These are phyloP conservation scores for Psammodynastes pulverulentus DNA, from an alignment of 2,113 vertebrate species.

Conservation along the genomic window DNA sequence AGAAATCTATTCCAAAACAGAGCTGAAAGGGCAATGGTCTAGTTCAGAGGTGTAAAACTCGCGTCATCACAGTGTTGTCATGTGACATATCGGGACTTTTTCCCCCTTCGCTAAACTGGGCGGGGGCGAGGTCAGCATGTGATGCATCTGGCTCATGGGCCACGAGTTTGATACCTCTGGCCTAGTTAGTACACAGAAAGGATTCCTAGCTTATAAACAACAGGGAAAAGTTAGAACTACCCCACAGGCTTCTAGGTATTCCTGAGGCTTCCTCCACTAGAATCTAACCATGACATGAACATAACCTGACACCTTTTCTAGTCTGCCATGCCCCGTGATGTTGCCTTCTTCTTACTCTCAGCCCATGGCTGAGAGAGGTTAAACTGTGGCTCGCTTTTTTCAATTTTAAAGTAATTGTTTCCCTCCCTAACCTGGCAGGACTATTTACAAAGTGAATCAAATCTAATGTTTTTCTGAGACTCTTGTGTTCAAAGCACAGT, in stretches of 20 bases:
- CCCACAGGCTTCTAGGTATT: not conserved
- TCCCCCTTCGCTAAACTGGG: no score
- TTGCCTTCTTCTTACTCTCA: not conserved
- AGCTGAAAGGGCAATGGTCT: not conserved
- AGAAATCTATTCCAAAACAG: not conserved
- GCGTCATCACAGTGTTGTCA: no score
- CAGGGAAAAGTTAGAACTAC: not conserved
- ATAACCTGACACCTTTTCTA: not conserved
- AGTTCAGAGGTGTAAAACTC: no score
- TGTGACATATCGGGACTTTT: no score
- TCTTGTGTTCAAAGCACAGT: not conserved
- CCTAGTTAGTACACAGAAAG: not conserved
- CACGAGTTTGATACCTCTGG: no score
- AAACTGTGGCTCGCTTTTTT: not conserved
- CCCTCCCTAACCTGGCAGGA: not conserved
- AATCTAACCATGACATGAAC: not conserved
- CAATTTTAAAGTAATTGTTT: not conserved
- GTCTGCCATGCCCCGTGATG: not conserved
- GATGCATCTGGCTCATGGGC: no score
- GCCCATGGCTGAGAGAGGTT: not conserved
- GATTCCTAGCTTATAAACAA: not conserved
- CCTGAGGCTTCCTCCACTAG: not conserved
- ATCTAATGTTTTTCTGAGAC: not conserved
- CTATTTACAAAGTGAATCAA: not conserved
- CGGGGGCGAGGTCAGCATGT: no score